These are phyloP conservation scores for Bubo blakistoni DNA, from an alignment of 2,113 vertebrate species.

Conservation along the genomic window DNA sequence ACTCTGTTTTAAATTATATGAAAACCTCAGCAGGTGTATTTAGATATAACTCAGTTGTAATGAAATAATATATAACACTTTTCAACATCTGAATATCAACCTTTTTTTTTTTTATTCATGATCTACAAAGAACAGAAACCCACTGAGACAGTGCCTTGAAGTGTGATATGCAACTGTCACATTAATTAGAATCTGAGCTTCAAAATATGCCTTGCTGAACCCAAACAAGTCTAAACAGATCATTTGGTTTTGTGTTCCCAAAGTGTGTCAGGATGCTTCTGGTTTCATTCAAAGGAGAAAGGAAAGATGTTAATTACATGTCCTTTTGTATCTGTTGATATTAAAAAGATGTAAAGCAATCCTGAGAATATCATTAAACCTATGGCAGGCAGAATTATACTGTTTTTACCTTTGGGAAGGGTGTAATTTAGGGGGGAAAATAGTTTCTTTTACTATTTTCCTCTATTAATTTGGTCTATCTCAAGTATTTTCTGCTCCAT, in stretches of 20 bases:
- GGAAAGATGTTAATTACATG: neutral
- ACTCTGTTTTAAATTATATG: neutral
- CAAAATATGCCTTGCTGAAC: neutral
- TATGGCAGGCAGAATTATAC: neutral
- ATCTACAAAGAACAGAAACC: neutral
- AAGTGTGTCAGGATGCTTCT: neutral
- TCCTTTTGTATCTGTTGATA: neutral
- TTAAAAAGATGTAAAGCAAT: neutral
- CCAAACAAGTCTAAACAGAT: neutral
- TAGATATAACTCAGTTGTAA: neutral
- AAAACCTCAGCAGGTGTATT: neutral
- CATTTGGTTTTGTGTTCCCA: neutral
- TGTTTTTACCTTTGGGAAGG: neutral
- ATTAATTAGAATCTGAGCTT: slow-evolving; percentile 28
- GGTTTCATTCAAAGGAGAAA: neutral
- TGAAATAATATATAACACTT: neutral
- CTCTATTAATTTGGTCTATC: neutral
- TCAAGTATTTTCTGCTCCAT: neutral
- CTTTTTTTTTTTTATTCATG: neutral
- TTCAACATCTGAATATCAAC: neutral
- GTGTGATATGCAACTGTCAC: neutral
- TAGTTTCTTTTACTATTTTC: neutral
- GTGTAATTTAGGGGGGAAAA: neutral
- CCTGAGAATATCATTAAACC: neutral
- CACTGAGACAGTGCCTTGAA: neutral